phyloP scores from a whole-genome alignment of 2,797 vertebrate genomes.

The Hydrophis major region DNA sequence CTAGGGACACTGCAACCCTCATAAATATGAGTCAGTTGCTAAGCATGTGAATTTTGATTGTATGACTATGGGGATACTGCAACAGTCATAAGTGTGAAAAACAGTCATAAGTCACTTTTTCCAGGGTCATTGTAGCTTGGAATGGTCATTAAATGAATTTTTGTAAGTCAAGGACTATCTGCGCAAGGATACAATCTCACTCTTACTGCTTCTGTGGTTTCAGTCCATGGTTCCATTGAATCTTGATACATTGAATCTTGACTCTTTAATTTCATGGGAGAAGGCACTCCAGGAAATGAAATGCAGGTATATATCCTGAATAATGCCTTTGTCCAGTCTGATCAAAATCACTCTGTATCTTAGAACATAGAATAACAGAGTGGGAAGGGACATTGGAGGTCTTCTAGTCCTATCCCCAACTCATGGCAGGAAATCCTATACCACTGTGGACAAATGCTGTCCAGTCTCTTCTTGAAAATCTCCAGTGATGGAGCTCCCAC shows the following conservation, averaged over 20 bases:
- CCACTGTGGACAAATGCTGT: not conserved
- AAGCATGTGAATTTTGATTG: not conserved
- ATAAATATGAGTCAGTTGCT: not conserved
- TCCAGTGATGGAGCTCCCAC: not conserved
- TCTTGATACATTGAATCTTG: not conserved
- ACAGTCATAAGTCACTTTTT: not conserved
- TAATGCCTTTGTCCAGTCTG: not conserved
- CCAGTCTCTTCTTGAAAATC: not conserved
- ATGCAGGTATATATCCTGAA: not conserved
- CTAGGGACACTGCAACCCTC: not conserved
- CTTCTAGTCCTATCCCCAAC: not conserved
- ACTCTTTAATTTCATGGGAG: not conserved
- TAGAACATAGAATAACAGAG: not conserved
- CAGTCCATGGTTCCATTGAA: not conserved
- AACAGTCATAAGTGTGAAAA: not conserved
- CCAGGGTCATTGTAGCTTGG: not conserved
- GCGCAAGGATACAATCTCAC: not conserved
- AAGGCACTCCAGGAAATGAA: not conserved
- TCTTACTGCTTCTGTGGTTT: not conserved
- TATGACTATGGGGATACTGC: not conserved
- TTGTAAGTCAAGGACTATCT: not conserved
- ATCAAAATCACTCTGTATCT: not conserved
- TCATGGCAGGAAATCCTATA: not conserved
- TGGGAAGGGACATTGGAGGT: not conserved
- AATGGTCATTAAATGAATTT: not conserved